Conservation (phyloP, 2,113 vertebrate species). For the Aleadryas rufinucha region DNA sequence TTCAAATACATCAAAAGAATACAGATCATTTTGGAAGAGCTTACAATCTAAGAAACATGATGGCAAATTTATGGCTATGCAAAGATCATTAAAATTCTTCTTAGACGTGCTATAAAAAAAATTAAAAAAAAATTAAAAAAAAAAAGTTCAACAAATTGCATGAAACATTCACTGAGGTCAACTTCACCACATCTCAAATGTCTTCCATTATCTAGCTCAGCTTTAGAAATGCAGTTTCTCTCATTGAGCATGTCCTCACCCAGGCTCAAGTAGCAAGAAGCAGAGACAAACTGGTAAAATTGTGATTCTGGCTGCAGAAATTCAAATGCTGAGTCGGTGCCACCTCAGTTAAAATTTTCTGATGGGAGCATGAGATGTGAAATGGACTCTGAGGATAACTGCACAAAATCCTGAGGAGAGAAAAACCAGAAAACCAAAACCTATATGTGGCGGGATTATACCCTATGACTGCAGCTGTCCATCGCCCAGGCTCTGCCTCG, state of each 20-base stretch:
- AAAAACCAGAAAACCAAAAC: not conserved
- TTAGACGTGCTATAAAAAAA: not conserved
- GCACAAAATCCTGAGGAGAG: not conserved
- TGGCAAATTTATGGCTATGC: not conserved
- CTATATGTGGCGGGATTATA: no score
- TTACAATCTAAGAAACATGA: not conserved
- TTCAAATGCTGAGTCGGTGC: not conserved
- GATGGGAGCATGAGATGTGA: not conserved
- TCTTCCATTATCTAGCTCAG: not conserved
- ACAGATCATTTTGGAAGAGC: not conserved
- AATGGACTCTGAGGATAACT: not conserved
- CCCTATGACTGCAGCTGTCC: no score
- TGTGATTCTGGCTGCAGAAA: not conserved
- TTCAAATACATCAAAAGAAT: not conserved
- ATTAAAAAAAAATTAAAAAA: not conserved
- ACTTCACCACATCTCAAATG: not conserved
- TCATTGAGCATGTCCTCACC: not conserved
- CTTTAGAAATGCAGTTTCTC: not conserved
- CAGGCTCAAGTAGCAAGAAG: not conserved
- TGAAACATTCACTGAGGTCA: not conserved
- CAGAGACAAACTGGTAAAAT: not conserved
- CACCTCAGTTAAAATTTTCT: not conserved
- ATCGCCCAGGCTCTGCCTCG: no score
- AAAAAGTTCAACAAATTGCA: not conserved
- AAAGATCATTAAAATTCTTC: not conserved